Conservation (phyloP, 2,113 vertebrate genomes). For the Chionomys nivalis region DNA sequence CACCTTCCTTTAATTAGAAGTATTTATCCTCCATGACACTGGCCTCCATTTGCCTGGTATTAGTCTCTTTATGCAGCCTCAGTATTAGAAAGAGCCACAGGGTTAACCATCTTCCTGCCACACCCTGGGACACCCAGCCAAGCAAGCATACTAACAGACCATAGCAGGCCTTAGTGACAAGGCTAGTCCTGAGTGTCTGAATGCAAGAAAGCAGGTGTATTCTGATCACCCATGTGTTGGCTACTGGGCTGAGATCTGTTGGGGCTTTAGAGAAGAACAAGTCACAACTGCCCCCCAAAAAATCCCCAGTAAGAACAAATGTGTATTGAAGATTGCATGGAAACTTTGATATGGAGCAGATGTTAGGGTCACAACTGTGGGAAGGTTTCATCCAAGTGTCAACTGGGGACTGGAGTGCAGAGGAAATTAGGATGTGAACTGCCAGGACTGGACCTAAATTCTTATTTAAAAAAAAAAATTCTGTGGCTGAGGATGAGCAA, state of each 20-base stretch:
- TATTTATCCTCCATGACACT: slow-evolving; percentile 50
- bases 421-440: neutral
- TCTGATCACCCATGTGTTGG: neutral
- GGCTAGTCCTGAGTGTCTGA: neutral
- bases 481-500: neutral
- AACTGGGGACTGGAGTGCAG: neutral
- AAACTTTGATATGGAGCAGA: neutral
- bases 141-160: neutral
- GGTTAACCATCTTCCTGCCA: neutral
- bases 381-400: neutral
- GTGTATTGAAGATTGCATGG: neutral
- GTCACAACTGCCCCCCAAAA: fast-evolving
- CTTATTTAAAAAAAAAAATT: neutral
- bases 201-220: neutral
- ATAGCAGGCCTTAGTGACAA: neutral
- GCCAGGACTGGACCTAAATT: neutral
- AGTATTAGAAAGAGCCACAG: neutral
- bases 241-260: neutral
- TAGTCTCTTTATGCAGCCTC: slow-evolving; percentile 26
- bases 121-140: neutral
- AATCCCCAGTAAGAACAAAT: neutral
- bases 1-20: slow-evolving; percentile 70
- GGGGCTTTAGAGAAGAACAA: neutral
- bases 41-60: slow-evolving; percentile 40
- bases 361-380: neutral